Conservation (phyloP, 2,113 vertebrate genomes). For the Mirza zaza region DNA sequence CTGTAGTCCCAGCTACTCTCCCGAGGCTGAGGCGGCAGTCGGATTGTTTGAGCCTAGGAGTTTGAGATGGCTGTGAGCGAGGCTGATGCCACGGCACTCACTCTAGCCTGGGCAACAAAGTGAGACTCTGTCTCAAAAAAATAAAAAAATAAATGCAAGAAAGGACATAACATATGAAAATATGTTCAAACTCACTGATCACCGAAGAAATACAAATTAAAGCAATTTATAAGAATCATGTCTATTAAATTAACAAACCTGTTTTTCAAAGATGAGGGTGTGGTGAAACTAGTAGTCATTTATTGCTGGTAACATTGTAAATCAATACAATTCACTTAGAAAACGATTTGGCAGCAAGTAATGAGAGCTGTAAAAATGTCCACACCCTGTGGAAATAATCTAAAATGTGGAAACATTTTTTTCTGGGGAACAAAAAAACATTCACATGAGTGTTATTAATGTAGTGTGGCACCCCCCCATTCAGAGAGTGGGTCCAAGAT, state of each 20-base stretch:
- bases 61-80: no score
- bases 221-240: not conserved
- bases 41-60: no score
- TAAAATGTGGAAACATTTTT: slow-evolving; percentile 23
- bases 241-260: not conserved
- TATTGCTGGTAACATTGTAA: slow-evolving; percentile 3
- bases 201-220: not conserved
- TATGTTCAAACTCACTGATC: not conserved
- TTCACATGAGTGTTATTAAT: not conserved
- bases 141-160: not conserved
- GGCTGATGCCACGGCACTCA: no score
- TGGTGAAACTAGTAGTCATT: not conserved
- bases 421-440: not conserved
- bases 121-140: no score
- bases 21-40: no score
- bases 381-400: slow-evolving; percentile 48
- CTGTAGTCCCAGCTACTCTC: no score
- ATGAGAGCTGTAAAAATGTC: slow-evolving; percentile 42
- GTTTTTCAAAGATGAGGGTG: not conserved
- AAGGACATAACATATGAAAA: not conserved
- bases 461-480: not conserved
- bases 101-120: no score
- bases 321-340: slow-evolving; percentile 9
- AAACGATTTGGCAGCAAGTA: not conserved
- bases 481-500: not conserved